Evolutionary conservation across 2,113 vertebrate species (phyloP), one percentile per base, ranked within the genome.

Genomic region (Potamarius usumacintae): DNA sequence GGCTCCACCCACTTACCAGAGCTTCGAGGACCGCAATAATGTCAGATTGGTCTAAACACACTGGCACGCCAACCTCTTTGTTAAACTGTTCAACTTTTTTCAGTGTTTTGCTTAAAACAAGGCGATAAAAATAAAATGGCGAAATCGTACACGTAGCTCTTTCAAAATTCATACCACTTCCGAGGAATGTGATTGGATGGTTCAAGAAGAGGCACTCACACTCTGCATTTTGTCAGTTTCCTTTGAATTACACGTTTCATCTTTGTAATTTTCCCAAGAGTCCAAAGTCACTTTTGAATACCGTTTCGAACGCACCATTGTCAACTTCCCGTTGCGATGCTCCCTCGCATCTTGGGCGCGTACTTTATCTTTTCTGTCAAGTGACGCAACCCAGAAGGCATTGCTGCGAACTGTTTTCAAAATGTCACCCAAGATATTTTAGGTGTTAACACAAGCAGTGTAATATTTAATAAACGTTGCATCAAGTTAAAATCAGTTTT

Each of bases 111-210:
- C n/a, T 52, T 53, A n/a, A 42, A 42, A 42, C 42, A 42, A 42
- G 42, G 42, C 34, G 34, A 8, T 3, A 7, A 58, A 20, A 11
- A 8, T 3, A 7, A 58, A 20, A 11, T 12, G 9, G 1, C 27
- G 65, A 25, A 86, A 71, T 81, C 63, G 12, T 86, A 25, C 77
- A 86, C 25, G 52, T 81, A 86, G 62, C 77, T 86, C 15, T 22
- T 55, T 57, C 22, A 86, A 48, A 57, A 42, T 27, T n/a, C 0
- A 30, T 8, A 12, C 17, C 25, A 17, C 67, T 76, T 53, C 5
- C 18, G 30, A 25, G 42, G 48, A 55, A 86, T 22, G 50, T 86
- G 42, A 63, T 79, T 30, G 48, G 58, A 80, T 34, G 50, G 83
- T 34, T 8, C 53, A 22, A 48, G n/a, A 67, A 76, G 80, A 79